These are phyloP conservation scores for Glyphotaelius pellucidus DNA, from an alignment of 2,888 invertebrate species.

Conservation along the genomic window DNA sequence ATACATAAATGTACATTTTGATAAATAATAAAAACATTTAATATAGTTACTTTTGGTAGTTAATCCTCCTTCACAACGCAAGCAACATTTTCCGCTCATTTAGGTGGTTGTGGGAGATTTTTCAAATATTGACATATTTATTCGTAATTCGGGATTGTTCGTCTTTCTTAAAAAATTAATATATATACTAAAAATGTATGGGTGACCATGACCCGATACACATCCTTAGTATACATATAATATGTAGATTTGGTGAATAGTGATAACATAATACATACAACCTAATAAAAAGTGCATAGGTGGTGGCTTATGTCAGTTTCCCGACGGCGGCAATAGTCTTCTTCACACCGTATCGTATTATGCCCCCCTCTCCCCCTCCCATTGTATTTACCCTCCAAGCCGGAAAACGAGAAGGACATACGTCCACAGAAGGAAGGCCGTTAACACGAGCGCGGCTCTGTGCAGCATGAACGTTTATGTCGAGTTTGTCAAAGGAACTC, in stretches of 20 bases:
- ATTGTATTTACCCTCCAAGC: conserved; percentile 6
- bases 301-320: not conserved
- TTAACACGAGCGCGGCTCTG: not conserved
- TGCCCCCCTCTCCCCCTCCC: not conserved
- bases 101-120: too few species aligned
- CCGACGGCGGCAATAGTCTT: not conserved
- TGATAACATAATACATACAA: not conserved
- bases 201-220: too few species aligned
- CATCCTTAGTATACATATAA: not conserved
- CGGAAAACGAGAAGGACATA: conserved; percentile 7
- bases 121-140: too few species aligned
- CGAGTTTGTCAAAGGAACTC: not conserved
- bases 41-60: too few species aligned
- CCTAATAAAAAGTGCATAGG: not conserved
- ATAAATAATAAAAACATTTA: too few species aligned
- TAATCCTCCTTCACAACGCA: too few species aligned
- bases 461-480: not conserved
- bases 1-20: too few species aligned
- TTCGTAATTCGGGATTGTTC: too few species aligned
- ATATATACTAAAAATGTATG: too few species aligned
- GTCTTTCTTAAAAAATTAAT: too few species aligned
- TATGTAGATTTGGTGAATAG: not conserved
- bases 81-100: too few species aligned
- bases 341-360: not conserved
- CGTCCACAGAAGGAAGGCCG: conserved; percentile 10